These are phyloP conservation scores for Papilio elwesi DNA, from an alignment of 2,888 invertebrate genomes.

Conservation along the genomic window DNA sequence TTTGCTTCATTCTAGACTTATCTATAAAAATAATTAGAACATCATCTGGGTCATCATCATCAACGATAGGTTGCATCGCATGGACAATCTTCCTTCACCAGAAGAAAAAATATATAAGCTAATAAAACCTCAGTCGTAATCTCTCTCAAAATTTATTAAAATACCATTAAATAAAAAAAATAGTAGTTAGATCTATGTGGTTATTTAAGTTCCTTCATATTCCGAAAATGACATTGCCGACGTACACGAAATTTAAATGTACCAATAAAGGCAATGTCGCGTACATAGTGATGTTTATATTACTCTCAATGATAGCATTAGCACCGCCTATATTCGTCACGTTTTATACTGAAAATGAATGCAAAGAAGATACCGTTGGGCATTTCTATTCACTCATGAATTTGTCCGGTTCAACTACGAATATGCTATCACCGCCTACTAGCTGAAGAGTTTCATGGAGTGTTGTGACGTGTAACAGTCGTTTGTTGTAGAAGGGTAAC, in stretches of 20 bases:
- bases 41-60: too few species aligned
- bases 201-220: neutral
- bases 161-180: too few species aligned
- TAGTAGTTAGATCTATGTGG: conserved; percentile 27
- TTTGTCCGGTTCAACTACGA: conserved; percentile 30
- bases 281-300: conserved; percentile 56
- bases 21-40: too few species aligned
- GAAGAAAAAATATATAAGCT: too few species aligned
- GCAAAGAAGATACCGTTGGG: conserved; percentile 60
- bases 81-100: too few species aligned
- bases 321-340: conserved; percentile 66
- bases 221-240: conserved; percentile 42
- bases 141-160: too few species aligned
- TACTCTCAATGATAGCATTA: conserved; percentile 60
- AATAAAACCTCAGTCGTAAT: too few species aligned
- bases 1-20: too few species aligned
- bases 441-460: neutral
- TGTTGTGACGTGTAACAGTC: too few species aligned
- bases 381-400: conserved; percentile 59
- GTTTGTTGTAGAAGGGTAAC: too few species aligned
- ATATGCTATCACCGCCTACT: conserved; percentile 48
- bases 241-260: conserved; percentile 32
- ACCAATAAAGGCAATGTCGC: conserved; percentile 46
- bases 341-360: conserved; percentile 54
- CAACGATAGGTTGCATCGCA: too few species aligned